Evolutionary conservation across 2,113 vertebrate genomes (phyloP).

Genomic region (Centropus unirufus): DNA sequence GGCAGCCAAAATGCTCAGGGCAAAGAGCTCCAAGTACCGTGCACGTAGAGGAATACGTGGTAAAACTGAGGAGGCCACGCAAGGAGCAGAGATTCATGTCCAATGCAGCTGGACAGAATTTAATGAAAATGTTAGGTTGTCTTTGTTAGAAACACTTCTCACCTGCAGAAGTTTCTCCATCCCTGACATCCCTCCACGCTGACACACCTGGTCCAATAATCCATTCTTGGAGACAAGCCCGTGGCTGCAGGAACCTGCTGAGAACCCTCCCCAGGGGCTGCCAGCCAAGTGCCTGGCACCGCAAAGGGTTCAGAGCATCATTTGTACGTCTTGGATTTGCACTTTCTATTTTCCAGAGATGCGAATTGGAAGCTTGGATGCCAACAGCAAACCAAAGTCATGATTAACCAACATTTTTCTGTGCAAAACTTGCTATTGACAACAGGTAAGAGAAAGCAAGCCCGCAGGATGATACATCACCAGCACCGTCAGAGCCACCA

Average conservation of each 20-base stretch:
- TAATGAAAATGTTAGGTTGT: not conserved
- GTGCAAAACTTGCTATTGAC: not conserved
- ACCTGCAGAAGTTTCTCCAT: not conserved
- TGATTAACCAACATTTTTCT: not conserved
- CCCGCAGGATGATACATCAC: not conserved
- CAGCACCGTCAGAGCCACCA: not conserved
- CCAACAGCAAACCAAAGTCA: not conserved
- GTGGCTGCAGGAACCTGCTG: not conserved
- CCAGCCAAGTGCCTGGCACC: not conserved
- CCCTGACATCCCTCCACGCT: not conserved
- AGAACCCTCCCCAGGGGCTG: not conserved
- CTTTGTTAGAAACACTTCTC: not conserved
- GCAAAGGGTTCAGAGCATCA: not conserved
- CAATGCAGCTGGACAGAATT: accelerated
- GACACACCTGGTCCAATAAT: not conserved
- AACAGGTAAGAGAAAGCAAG: not conserved
- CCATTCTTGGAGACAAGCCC: not conserved
- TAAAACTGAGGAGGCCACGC: not conserved
- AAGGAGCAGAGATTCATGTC: not conserved
- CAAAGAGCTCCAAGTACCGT: not conserved
- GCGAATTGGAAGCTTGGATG: not conserved
- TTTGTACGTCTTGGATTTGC: not conserved
- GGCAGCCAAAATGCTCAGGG: no score
- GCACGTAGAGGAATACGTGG: accelerated
- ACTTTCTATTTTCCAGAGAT: not conserved